Evolutionary conservation across 2,797 vertebrate species (phyloP), one percentile per base, ranked within the genome.

Genomic region (Dromococcyx pavoninus): DNA sequence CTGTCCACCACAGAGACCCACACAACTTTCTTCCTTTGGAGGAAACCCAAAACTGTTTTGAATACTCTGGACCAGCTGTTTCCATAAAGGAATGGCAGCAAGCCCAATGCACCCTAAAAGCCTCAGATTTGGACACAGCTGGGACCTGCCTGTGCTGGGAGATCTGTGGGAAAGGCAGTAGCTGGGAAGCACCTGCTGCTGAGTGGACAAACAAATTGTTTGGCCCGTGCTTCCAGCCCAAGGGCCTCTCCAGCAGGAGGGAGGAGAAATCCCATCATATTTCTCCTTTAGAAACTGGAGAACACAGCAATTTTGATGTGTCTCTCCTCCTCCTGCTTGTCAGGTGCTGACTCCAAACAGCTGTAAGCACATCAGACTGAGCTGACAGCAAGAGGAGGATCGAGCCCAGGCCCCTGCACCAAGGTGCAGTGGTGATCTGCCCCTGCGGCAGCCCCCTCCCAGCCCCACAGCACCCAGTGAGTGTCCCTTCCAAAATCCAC

Each of bases 391-490:
- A 74, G 53, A 56, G 30, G 41, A 33, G 24, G 64, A 53, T 23
- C 21, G n/a, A 89, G n/a, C 24, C 19, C 43, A 58, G 64, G 64
- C 32, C 43, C 44, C 67, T 3, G 1, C 9, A 16, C 17, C 0
- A 0, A 22, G 32, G 18, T 28, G 56, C 27, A 24, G 50, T 0
- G 0, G 50, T 14, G 60, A 61, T 35, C 19, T n/a, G 33, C 32
- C 39, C 23, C 57, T 46, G 30, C 43, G 27, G 19, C n/a, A 80
- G 39, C 11, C 17, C 18, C 19, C 24, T 53, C 44, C 46, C 5
- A 1, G n/a, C 25, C 33, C n/a, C 12, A 3, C 10, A 3, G 35
- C 32, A 57, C 3, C 0, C 11, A 32, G 35, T 19, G 27, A 3
- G 51, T 6, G 23, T 17, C 48, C 24, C 35, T 58, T 62, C 44